Evolutionary conservation across 1,140 invertebrate genomes (phyloP), one percentile per base, ranked within the genome.

Genomic region (Thalassaphorura encarpata): DNA sequence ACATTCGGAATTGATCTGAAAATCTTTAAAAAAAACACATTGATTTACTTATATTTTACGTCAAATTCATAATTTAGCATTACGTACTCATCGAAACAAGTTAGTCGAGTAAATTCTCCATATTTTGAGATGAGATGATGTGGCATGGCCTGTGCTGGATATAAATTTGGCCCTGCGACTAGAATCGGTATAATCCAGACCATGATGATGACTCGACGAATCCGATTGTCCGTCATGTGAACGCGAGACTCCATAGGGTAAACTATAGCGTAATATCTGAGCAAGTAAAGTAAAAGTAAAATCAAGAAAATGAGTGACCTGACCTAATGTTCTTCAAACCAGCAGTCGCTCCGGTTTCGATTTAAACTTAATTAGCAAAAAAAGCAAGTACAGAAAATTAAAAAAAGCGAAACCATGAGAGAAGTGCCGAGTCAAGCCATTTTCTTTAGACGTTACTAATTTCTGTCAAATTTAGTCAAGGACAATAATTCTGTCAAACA

Each of bases 251-350:
- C 69, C 19, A 77, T 59, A 0, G 75, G 75, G 58, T 76, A 70
- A 5, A 77, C 71, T 36, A 77, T 72, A 18, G 74, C 75, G 59
- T 74, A 73, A 52, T 75, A 76, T 47, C 75, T 77, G 63, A 26
- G 26, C 39, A 61, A 5, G 47, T 6, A 11, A 48, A 23, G n/a
- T n/a, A n/a, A n/a, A n/a, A n/a, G n/a, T n/a, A n/a, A n/a, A n/a
- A n/a, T n/a, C n/a, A n/a, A n/a, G n/a, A n/a, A n/a, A n/a, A n/a
- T n/a, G n/a, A n/a, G n/a, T n/a, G n/a, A n/a, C n/a, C n/a, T n/a
- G n/a, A n/a, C n/a, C n/a, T n/a, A n/a, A n/a, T n/a, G n/a, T n/a
- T n/a, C n/a, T n/a, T n/a, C n/a, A n/a, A n/a, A n/a, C n/a, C n/a
- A n/a, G n/a, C n/a, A n/a, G n/a, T n/a, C n/a, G n/a, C n/a, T n/a